Conservation (phyloP, 2,113 vertebrate species). For the Steatornis caripensis region DNA sequence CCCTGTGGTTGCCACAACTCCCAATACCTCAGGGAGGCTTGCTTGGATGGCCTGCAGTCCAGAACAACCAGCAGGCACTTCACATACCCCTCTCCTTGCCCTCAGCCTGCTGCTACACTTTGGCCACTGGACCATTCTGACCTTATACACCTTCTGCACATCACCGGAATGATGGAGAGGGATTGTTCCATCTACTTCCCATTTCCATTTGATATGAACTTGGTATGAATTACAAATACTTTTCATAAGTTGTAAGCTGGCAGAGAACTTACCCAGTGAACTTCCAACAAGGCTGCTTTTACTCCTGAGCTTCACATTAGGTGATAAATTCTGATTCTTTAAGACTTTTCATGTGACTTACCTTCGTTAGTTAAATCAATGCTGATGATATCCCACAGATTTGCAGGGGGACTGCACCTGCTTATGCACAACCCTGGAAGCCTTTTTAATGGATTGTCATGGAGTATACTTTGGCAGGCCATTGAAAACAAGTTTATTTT, state of each 20-base stretch:
- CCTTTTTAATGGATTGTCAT: background rate
- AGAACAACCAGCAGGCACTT: background rate
- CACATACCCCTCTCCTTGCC: background rate
- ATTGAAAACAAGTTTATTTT: slow-evolving; percentile 55
- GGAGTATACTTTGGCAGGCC: slow-evolving; percentile 27
- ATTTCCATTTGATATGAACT: background rate
- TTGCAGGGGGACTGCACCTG: background rate
- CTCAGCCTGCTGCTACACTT: background rate
- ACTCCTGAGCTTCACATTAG: background rate
- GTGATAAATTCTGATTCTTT: background rate
- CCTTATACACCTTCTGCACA: background rate
- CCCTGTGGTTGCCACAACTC: background rate
- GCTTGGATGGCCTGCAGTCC: background rate
- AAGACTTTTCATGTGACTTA: background rate
- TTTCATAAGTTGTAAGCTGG: background rate
- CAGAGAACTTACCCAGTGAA: background rate
- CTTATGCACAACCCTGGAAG: slow-evolving; percentile 5
- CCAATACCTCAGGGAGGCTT: background rate
- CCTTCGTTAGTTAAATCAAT: background rate
- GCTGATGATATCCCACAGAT: background rate
- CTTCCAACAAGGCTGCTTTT: background rate
- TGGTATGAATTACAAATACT: background rate
- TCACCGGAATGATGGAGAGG: background rate
- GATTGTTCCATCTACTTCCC: background rate
- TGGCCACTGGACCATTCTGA: background rate